phyloP scores from a whole-genome alignment of 2,113 vertebrate genomes.

The Daboia siamensis region DNA sequence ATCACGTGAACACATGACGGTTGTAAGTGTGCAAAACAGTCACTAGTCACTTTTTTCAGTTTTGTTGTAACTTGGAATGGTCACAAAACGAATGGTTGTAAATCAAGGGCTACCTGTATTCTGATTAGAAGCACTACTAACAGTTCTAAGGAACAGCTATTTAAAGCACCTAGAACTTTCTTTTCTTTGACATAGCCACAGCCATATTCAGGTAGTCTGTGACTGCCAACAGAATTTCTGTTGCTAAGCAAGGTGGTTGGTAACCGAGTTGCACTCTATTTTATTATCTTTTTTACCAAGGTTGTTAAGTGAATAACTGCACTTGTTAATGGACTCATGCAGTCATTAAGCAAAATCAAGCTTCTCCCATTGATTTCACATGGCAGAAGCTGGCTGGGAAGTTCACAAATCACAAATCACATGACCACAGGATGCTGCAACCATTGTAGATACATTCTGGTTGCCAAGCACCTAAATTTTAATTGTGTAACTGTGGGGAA shows the following conservation, averaged over 20 bases:
- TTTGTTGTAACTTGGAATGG: not conserved
- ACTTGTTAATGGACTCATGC: too few species aligned
- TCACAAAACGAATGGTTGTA: not conserved
- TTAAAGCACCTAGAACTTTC: not conserved
- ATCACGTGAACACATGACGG: not conserved
- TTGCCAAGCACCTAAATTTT: too few species aligned
- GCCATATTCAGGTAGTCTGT: not conserved
- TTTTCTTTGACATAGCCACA: not conserved
- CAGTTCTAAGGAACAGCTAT: not conserved
- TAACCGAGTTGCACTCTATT: not conserved
- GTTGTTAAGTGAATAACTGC: not conserved
- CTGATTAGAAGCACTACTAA: not conserved
- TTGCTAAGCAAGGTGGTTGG: not conserved
- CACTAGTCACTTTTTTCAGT: not conserved
- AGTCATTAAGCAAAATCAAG: too few species aligned
- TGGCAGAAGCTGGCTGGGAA: too few species aligned
- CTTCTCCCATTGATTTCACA: too few species aligned
- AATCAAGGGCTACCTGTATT: not conserved
- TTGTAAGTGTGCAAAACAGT: not conserved
- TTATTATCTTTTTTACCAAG: not conserved
- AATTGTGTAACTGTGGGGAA: too few species aligned
- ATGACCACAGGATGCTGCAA: too few species aligned
- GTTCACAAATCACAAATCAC: too few species aligned
- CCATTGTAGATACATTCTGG: too few species aligned
- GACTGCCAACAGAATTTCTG: not conserved